Evolutionary conservation across 1,140 invertebrate species (phyloP).

Genomic region (Leptinotarsa texana): DNA sequence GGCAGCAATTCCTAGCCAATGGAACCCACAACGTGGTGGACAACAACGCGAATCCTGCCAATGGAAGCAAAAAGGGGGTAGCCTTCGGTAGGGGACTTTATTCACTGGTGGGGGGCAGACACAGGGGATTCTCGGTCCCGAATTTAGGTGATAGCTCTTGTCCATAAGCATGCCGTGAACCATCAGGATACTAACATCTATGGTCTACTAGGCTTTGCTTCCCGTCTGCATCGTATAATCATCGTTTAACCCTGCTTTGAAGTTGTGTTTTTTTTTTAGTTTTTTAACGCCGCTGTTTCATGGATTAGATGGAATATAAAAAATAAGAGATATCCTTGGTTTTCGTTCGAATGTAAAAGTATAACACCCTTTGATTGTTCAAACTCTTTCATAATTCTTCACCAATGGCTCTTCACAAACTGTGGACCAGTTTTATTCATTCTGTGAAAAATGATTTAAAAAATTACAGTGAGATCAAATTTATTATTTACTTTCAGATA

Average conservation of each 20-base stretch:
- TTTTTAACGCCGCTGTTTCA: too few species aligned
- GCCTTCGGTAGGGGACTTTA: slow-evolving; percentile 73
- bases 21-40: slow-evolving; percentile 48
- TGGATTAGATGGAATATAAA: too few species aligned
- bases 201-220: slow-evolving; percentile 12
- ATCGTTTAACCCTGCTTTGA: slow-evolving; percentile 22
- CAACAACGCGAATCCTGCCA: slow-evolving; percentile 54
- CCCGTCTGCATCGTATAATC: slow-evolving; percentile 16
- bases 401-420: too few species aligned
- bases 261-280: not conserved
- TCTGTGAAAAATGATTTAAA: too few species aligned
- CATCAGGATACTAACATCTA: not conserved
- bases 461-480: too few species aligned
- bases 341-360: too few species aligned
- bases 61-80: slow-evolving; percentile 61
- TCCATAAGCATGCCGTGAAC: slow-evolving; percentile 29
- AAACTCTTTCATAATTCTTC: too few species aligned
- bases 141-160: slow-evolving; percentile 76
- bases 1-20: slow-evolving; percentile 62
- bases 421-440: too few species aligned
- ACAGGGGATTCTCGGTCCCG: slow-evolving; percentile 84
- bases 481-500: too few species aligned
- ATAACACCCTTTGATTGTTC: too few species aligned
- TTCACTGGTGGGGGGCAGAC: slow-evolving; percentile 65
- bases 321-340: too few species aligned